phyloP scores from a whole-genome alignment of 2,113 vertebrate species.

The Albula glossodonta region DNA sequence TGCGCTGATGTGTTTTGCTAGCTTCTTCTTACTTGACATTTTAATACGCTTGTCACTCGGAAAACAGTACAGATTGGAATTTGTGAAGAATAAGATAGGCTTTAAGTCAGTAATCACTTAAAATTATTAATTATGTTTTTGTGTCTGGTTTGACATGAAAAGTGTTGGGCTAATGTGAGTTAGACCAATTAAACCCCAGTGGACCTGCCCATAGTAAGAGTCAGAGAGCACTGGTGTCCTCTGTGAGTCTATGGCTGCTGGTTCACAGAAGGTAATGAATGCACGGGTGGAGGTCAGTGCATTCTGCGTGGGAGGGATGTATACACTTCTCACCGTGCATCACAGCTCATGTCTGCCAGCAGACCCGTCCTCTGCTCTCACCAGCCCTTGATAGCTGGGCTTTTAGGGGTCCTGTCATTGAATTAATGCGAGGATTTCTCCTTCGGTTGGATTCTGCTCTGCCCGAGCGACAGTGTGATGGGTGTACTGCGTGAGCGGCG shows the following conservation, averaged over 20 bases:
- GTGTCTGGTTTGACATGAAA: slow-evolving; percentile 16
- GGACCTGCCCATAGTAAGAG: slow-evolving; percentile 19
- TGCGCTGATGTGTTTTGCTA: slow-evolving; percentile 1
- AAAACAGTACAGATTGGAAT: slow-evolving; percentile 7
- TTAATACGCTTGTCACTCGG: slow-evolving; percentile 4
- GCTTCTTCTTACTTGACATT: slow-evolving; percentile 9
- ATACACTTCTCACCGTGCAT: neutral
- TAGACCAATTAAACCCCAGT: slow-evolving; percentile 23
- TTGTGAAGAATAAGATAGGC: slow-evolving; percentile 7
- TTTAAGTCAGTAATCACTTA: slow-evolving; percentile 23
- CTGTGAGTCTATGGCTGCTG: neutral
- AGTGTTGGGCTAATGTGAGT: slow-evolving; percentile 20
- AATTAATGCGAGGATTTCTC: neutral
- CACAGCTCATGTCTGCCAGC: neutral
- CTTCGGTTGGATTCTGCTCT: neutral
- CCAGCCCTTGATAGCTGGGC: neutral
- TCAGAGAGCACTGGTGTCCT: neutral
- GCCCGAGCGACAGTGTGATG: neutral
- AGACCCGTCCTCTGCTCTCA: neutral
- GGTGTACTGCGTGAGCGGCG: neutral
- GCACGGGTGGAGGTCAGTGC: neutral
- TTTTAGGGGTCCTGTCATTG: neutral
- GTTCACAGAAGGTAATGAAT: neutral
- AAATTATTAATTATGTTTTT: slow-evolving; percentile 23
- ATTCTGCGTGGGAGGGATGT: neutral